phyloP scores from a whole-genome alignment of 2,888 invertebrate genomes.

The Megastigmus dorsalis region DNA sequence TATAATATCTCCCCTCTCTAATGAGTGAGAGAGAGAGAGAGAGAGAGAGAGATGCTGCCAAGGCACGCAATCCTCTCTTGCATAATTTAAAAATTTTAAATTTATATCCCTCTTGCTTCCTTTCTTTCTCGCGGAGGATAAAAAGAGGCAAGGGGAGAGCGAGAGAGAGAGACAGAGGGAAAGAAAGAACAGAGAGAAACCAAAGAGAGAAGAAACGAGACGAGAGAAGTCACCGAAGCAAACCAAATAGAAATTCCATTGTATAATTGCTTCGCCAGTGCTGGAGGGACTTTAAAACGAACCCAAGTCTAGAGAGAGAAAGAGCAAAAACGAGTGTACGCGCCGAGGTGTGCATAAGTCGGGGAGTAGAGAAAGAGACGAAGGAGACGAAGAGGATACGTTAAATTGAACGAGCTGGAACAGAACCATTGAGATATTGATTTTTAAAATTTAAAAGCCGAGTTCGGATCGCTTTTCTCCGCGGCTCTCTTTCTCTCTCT shows the following conservation, averaged over 20 bases:
- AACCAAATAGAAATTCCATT: conserved; percentile 52
- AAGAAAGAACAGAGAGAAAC: not conserved
- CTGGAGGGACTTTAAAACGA: conserved; percentile 26
- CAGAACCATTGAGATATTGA: no score
- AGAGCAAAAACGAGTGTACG: conserved; percentile 18
- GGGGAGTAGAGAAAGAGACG: no score
- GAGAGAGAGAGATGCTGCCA: no score
- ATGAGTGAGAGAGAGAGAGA: no score
- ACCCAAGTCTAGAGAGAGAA: no score
- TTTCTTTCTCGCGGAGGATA: not conserved
- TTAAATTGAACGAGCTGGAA: no score
- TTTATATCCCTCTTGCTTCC: conserved; percentile 12
- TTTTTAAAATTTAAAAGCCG: no score
- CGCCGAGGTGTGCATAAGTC: not conserved
- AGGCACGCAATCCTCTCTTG: conserved; percentile 1
- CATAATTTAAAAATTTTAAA: conserved; percentile 14
- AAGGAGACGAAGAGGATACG: no score
- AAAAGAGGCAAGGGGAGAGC: not conserved
- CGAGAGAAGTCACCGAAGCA: conserved; percentile 32
- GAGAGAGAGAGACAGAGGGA: not conserved
- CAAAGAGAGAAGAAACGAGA: conserved; percentile 5
- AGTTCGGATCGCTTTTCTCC: no score
- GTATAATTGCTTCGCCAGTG: conserved; percentile 47
- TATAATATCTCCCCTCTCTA: no score
- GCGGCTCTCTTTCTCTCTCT: not conserved